phyloP scores from a whole-genome alignment of 2,113 vertebrate species.

The Macquaria ambigua region DNA sequence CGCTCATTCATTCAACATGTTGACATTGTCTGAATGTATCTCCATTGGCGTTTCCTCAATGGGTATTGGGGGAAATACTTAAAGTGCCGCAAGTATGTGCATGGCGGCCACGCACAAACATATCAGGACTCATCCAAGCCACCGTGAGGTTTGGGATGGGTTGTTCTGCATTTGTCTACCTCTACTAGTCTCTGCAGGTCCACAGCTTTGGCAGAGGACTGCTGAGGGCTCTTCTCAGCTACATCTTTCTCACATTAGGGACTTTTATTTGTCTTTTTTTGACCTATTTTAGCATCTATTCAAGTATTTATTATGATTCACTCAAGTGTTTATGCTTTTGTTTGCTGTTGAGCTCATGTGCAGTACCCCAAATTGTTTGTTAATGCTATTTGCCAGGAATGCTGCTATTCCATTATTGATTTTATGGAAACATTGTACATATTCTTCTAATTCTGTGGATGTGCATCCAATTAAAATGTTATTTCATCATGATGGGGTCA shows the following conservation, averaged over 20 bases:
- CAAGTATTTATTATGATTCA: conserved; percentile 74
- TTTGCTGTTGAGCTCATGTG: conserved; percentile 30
- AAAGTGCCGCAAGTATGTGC: conserved; percentile 75
- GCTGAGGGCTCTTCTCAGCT: conserved; percentile 32
- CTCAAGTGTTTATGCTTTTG: conserved; percentile 24
- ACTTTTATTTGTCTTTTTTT: conserved; percentile 26
- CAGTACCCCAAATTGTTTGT: conserved; percentile 19
- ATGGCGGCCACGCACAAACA: conserved; percentile 76
- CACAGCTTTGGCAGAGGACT: conserved; percentile 50
- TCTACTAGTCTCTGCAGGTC: conserved; percentile 71
- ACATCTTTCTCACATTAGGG: conserved; percentile 18
- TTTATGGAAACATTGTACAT: conserved; percentile 45
- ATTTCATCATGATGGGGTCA: conserved; percentile 23
- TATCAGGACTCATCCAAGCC: conserved; percentile 76
- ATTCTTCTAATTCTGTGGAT: conserved; percentile 47
- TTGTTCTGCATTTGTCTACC: conserved; percentile 79
- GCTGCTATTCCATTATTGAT: conserved; percentile 61
- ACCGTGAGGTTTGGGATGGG: conserved; percentile 58
- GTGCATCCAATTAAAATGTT: conserved; percentile 63
- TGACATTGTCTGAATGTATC: conserved; percentile 82
- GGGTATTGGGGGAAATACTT: conserved; percentile 79
- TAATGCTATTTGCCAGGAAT: conserved; percentile 40
- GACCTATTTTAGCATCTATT: conserved; percentile 31
- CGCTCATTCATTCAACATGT: conserved; percentile 79
- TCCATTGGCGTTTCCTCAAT: conserved; percentile 81